Percentiles rank a stretch among this genome's conserved stretches.
Evolutionary conservation across 64 coral and sea anemone species (phyloP).

Genomic region (Pocillopora damicornis): DNA sequence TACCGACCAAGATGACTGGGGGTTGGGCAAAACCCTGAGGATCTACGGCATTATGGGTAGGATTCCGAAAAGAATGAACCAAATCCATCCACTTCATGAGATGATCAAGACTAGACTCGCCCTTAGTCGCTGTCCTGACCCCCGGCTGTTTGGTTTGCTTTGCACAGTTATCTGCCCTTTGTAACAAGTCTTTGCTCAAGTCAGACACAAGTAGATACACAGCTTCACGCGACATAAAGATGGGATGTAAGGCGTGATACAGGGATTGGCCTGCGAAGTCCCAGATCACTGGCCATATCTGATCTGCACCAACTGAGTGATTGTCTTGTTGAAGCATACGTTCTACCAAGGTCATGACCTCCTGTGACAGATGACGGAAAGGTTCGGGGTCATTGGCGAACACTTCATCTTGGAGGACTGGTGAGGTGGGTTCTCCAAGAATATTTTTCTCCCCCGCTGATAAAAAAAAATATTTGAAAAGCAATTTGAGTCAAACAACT

Average conservation of each 20-base stretch:
- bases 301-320: not conserved
- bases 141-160: not conserved
- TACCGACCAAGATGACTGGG: constrained; percentile 28
- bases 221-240: constrained; percentile 28
- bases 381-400: not conserved
- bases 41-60: not conserved
- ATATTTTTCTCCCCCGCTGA: not conserved
- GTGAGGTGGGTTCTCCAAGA: not conserved
- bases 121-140: not conserved
- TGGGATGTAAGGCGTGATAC: constrained; percentile 17
- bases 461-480: not conserved
- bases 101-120: constrained; percentile 12
- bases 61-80: constrained; percentile 31
- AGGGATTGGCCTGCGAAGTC: constrained; percentile 29
- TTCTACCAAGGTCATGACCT: constrained; percentile 10
- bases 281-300: constrained; percentile 35
- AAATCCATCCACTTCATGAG: constrained; percentile 43
- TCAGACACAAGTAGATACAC: constrained; percentile 32
- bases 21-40: not conserved
- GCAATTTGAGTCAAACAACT: not conserved
- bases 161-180: not conserved
- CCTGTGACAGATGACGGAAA: constrained; percentile 1
- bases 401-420: constrained; percentile 7
- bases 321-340: not conserved
- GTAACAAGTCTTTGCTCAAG: constrained; percentile 20